Conservation (phyloP, 2,888 invertebrate genomes). For the Aleiodes alternator region DNA sequence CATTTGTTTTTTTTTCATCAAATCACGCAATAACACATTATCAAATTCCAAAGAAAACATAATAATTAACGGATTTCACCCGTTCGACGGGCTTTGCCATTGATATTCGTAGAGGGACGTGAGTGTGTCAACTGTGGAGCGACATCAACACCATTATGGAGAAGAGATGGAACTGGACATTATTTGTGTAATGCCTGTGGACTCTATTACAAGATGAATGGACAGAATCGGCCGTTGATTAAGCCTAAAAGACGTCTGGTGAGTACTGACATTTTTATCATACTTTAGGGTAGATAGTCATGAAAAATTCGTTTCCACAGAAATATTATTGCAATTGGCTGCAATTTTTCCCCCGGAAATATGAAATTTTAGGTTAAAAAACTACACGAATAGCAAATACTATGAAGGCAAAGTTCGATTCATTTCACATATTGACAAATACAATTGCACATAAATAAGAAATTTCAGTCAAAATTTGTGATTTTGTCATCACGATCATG, state of each 20-base stretch:
- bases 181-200: slow-evolving; percentile 88
- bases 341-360: too few relatives aligned
- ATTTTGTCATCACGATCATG: too few relatives aligned
- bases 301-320: too few relatives aligned
- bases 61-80: slow-evolving; percentile 1
- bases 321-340: too few relatives aligned
- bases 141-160: slow-evolving; percentile 97
- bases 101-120: slow-evolving; percentile 68
- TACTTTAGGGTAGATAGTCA: not conserved
- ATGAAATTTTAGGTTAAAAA: too few relatives aligned
- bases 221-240: slow-evolving; percentile 98
- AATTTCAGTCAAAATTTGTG: too few relatives aligned
- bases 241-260: slow-evolving; percentile 99
- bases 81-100: slow-evolving; percentile 41
- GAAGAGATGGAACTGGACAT: slow-evolving; percentile 98
- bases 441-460: too few relatives aligned
- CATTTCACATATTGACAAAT: too few relatives aligned
- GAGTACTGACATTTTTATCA: slow-evolving; percentile 79
- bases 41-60: not conserved
- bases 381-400: too few relatives aligned
- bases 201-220: slow-evolving; percentile 99
- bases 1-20: not conserved
- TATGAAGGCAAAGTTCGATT: too few relatives aligned
- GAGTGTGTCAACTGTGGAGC: slow-evolving; percentile 98
- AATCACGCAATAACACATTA: not conserved